Conservation (phyloP, 1,140 invertebrate species). For the Tigriopus japonicus region DNA sequence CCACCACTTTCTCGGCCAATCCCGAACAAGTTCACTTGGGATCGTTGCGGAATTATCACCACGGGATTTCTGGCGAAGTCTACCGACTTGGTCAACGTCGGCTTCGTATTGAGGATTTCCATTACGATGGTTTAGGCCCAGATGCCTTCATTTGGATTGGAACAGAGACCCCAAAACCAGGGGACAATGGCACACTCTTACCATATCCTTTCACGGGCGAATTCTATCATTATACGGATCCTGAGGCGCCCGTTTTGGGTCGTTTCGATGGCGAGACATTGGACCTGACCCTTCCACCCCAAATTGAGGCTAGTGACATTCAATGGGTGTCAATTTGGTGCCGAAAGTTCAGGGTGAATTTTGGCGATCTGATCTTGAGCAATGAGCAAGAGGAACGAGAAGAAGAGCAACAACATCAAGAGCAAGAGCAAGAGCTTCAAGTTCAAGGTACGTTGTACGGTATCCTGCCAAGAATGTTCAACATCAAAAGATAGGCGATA, state of each 20-base stretch:
- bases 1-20: no score
- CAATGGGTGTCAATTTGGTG: constrained; percentile 78
- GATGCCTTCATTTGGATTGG: constrained; percentile 75
- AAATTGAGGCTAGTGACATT: constrained; percentile 55
- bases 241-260: constrained; percentile 19
- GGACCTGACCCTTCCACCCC: constrained; percentile 63
- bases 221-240: neutral
- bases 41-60: constrained; percentile 25
- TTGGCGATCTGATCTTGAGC: constrained; percentile 56
- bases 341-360: constrained; percentile 68
- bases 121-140: constrained; percentile 74
- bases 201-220: neutral
- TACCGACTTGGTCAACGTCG: constrained; percentile 69
- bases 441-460: no score
- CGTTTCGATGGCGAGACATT: constrained; percentile 51
- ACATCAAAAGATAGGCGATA: no score
- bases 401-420: no score
- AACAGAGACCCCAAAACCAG: constrained; percentile 36
- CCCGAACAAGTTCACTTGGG: neutral
- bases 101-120: constrained; percentile 41
- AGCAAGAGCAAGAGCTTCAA: no score
- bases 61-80: constrained; percentile 61
- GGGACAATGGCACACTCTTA: constrained; percentile 18
- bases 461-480: no score
- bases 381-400: no score